phyloP scores from a whole-genome alignment of 2,888 invertebrate species.

The Chrysomela aeneicollis region DNA sequence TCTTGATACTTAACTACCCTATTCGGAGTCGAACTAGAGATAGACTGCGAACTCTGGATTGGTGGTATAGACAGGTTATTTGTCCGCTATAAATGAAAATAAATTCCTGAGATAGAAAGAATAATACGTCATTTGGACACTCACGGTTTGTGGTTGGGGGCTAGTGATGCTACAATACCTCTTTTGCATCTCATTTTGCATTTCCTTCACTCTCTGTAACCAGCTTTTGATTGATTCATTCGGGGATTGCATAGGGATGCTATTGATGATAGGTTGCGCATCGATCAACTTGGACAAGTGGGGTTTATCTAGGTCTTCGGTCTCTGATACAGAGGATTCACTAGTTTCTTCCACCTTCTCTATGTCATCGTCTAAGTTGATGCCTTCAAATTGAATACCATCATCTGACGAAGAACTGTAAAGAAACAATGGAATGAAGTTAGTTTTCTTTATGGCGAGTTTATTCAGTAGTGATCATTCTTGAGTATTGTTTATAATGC shows the following conservation, averaged over 20 bases:
- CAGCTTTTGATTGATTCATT: slow-evolving; percentile 77
- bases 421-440: slow-evolving; percentile 4
- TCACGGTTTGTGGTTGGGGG: neutral
- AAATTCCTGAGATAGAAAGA: neutral
- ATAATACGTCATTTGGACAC: neutral
- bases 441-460: slow-evolving; percentile 1
- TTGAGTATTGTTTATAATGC: too few species aligned
- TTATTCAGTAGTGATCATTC: too few species aligned
- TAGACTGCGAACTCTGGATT: slow-evolving; percentile 17
- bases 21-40: slow-evolving; percentile 39
- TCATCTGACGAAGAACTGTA: slow-evolving; percentile 19
- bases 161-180: slow-evolving; percentile 44
- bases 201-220: slow-evolving; percentile 78
- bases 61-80: slow-evolving; percentile 20
- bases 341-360: slow-evolving; percentile 58
- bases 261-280: slow-evolving; percentile 38
- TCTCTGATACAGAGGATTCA: slow-evolving; percentile 48
- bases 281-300: slow-evolving; percentile 26
- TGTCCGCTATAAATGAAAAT: slow-evolving; percentile 22
- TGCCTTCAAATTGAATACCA: slow-evolving; percentile 44
- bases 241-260: slow-evolving; percentile 61
- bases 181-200: slow-evolving; percentile 68
- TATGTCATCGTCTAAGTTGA: slow-evolving; percentile 57
- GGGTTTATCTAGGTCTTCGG: slow-evolving; percentile 38
- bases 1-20: slow-evolving; percentile 79